Evolutionary conservation across 2,113 vertebrate genomes (phyloP).

Genomic region (Pelecanus crispus): DNA sequence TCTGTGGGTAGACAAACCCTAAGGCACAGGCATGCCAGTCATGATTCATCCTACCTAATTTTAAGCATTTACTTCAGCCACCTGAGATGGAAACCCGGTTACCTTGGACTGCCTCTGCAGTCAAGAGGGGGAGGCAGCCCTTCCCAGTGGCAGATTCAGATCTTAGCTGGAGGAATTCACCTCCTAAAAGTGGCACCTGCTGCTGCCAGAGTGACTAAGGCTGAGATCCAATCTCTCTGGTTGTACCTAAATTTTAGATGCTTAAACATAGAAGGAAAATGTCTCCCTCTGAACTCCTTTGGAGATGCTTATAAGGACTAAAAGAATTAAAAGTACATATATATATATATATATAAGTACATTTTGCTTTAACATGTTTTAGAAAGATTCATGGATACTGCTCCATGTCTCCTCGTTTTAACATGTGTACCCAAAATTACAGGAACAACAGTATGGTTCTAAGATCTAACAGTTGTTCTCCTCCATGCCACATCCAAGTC

Average conservation of each 20-base stretch:
- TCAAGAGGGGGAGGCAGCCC: not conserved
- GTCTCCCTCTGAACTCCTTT: not conserved
- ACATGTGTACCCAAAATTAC: not conserved
- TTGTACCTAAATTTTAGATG: not conserved
- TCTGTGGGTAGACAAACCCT: not conserved
- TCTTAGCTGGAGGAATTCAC: not conserved
- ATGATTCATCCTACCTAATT: not conserved
- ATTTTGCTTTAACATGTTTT: not conserved
- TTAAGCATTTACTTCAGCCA: not conserved
- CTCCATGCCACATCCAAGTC: not conserved
- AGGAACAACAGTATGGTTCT: not conserved
- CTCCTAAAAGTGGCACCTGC: not conserved
- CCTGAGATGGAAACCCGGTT: not conserved
- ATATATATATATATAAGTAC: too few relatives aligned
- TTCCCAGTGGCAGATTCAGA: not conserved
- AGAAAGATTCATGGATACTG: not conserved
- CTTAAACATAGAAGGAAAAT: not conserved
- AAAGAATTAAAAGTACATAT: not conserved
- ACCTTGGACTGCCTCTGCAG: not conserved
- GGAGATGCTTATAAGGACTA: not conserved
- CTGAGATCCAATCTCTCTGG: not conserved
- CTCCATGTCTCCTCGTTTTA: not conserved
- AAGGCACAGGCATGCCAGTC: not conserved
- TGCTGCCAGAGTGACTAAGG: not conserved
- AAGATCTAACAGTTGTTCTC: not conserved